A percentile compares a stretch with the other conserved stretches of the same genome.
Conservation (phyloP, 2,797 vertebrate species). For the Otolemur crassicaudatus region DNA sequence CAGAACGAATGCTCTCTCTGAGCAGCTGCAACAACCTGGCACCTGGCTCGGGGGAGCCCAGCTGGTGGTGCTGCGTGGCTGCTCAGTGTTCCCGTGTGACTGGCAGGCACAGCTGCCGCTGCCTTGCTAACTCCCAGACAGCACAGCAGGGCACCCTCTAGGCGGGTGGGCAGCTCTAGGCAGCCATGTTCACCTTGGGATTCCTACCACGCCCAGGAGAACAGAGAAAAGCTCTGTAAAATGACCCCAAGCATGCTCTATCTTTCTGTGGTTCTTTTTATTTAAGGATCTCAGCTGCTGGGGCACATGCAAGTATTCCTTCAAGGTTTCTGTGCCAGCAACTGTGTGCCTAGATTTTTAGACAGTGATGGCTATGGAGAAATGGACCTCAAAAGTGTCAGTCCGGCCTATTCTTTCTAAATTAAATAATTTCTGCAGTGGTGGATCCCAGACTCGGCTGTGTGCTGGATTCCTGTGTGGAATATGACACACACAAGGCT, state of each 20-base stretch:
- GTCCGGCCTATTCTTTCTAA: background rate
- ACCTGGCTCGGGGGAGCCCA: background rate
- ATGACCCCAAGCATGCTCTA: background rate
- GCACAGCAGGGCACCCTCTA: background rate
- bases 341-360: background rate
- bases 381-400: background rate
- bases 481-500: background rate
- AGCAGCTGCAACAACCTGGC: background rate
- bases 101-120: background rate
- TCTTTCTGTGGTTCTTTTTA: background rate
- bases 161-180: background rate
- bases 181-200: background rate
- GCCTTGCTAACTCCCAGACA: background rate
- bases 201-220: background rate
- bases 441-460: background rate
- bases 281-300: background rate
- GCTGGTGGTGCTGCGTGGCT: background rate
- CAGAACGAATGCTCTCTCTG: accelerated
- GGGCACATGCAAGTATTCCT: background rate
- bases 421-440: background rate
- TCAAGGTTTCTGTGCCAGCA: background rate
- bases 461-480: background rate
- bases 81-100: background rate
- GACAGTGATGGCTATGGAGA: background rate
- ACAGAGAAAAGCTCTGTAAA: background rate